A percentile compares a stretch with the other conserved stretches of the same genome.
These are phyloP conservation scores for Thereuonema tuberculata DNA, from an alignment of 1,140 invertebrate genomes.

Conservation along the genomic window DNA sequence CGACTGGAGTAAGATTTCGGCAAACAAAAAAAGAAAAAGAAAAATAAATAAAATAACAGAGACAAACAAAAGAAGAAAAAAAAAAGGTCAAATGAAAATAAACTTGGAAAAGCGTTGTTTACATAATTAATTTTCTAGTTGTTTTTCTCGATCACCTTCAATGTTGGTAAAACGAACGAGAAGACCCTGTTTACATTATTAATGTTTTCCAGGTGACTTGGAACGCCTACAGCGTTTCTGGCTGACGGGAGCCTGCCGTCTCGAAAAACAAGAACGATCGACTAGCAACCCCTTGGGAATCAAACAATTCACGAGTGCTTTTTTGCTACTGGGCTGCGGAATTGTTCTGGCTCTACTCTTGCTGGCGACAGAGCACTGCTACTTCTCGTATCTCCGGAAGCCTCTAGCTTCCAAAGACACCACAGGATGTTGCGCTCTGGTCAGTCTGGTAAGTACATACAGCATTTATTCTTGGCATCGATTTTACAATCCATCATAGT, in stretches of 20 bases:
- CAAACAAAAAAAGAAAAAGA: too few relatives aligned
- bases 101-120: too few relatives aligned
- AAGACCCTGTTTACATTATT: too few relatives aligned
- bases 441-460: constrained; percentile 60
- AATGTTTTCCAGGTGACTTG: constrained; percentile 72
- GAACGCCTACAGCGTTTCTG: constrained; percentile 87
- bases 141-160: too few relatives aligned
- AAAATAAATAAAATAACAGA: too few relatives aligned
- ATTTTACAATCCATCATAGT: too few relatives aligned
- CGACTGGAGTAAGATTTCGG: too few relatives aligned
- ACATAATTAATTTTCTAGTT: too few relatives aligned
- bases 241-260: constrained; percentile 92
- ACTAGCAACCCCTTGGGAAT: constrained; percentile 71
- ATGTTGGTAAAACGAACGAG: too few relatives aligned
- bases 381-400: constrained; percentile 56
- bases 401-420: constrained; percentile 74
- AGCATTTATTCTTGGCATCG: too few relatives aligned
- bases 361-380: constrained; percentile 75
- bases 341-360: constrained; percentile 72
- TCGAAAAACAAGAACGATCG: constrained; percentile 17
- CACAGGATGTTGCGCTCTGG: constrained; percentile 73
- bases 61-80: too few relatives aligned
- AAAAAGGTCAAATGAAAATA: too few relatives aligned
- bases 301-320: constrained; percentile 94
- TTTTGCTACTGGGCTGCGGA: constrained; percentile 83